These are phyloP conservation scores for Gryllus longicercus DNA, from an alignment of 2,888 invertebrate species.

Conservation along the genomic window DNA sequence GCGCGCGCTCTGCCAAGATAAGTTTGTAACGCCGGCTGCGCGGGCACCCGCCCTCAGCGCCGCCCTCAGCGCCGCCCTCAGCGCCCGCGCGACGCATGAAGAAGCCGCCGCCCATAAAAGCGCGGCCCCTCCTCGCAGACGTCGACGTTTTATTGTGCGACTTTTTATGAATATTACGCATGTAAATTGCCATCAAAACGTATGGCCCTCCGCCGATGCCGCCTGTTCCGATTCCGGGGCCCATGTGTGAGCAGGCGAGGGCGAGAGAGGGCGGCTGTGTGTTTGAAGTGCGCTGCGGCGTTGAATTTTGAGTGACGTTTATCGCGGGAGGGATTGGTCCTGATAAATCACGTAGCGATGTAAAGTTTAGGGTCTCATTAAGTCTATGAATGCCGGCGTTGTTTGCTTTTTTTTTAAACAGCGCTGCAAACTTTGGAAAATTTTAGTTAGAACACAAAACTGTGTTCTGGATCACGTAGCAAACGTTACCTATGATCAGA, in stretches of 20 bases:
- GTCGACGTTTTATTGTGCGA: not conserved
- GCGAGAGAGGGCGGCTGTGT: not conserved
- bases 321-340: not conserved
- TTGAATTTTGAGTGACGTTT: slow-evolving; percentile 17
- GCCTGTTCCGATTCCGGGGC: not conserved
- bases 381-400: not conserved
- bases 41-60: no score
- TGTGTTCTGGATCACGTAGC: no score
- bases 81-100: no score
- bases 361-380: not conserved
- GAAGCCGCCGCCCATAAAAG: no score
- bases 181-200: slow-evolving; percentile 3
- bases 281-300: not conserved
- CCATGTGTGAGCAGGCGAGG: not conserved
- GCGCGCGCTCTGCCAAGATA: no score
- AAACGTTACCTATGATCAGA: no score
- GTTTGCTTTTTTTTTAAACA: no score
- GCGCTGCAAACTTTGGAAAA: no score
- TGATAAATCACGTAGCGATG: slow-evolving; percentile 7
- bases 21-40: no score
- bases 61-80: no score
- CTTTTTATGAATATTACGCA: slow-evolving; percentile 17
- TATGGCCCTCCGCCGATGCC: not conserved
- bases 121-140: not conserved
- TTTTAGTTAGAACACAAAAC: no score